Percentiles rank a stretch among this genome's conserved stretches.
Conservation (phyloP, 2,888 invertebrate species). For the Megamerina dolium region DNA sequence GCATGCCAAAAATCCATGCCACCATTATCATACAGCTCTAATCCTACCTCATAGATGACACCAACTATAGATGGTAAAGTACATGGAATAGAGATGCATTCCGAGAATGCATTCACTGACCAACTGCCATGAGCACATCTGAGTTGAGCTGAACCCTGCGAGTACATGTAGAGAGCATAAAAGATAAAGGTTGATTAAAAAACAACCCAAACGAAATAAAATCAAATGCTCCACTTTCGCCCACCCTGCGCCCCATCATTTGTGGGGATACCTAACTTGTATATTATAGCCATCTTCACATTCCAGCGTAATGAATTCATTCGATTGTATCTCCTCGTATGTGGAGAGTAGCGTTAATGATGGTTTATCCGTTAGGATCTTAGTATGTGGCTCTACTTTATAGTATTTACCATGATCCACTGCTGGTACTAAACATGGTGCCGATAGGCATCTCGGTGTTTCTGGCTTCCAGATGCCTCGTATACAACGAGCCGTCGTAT, state of each 20-base stretch:
- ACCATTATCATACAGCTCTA: no score
- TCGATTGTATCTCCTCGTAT: conserved; percentile 56
- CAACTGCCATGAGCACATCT: conserved; percentile 78
- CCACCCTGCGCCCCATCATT: no score
- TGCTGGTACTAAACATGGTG: conserved; percentile 65
- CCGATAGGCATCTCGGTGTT: conserved; percentile 73
- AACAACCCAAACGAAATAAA: neutral
- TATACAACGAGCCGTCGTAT: conserved; percentile 73
- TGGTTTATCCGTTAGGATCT: conserved; percentile 38
- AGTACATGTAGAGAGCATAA: neutral
- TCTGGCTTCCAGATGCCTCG: conserved; percentile 80
- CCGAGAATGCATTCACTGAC: conserved; percentile 69
- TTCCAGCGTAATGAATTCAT: conserved; percentile 68
- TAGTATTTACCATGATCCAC: conserved; percentile 64
- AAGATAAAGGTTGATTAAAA: neutral
- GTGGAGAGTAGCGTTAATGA: conserved; percentile 40
- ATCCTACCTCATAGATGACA: conserved; percentile 42
- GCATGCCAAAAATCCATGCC: no score
- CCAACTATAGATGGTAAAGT: conserved; percentile 42
- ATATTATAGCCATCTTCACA: conserved; percentile 63
- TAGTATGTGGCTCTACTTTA: conserved; percentile 42
- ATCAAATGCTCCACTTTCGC: no score
- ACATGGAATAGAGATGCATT: conserved; percentile 62
- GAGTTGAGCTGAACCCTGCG: conserved; percentile 64
- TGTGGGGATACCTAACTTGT: conserved; percentile 29